Conservation (phyloP, 2,113 vertebrate genomes). For the Cervus canadensis region DNA sequence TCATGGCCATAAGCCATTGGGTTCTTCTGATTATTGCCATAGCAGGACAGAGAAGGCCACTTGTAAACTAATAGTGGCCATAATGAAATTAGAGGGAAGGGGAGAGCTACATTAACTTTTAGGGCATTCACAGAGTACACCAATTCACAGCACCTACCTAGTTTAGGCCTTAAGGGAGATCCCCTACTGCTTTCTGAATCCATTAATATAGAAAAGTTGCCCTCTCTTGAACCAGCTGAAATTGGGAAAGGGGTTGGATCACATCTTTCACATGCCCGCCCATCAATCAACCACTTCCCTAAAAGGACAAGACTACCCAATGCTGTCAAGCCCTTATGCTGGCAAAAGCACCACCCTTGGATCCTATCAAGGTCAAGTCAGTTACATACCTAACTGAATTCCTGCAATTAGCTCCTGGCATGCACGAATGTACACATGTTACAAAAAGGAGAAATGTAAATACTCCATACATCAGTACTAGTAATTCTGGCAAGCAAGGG, state of each 20-base stretch:
- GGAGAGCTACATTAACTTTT: not conserved
- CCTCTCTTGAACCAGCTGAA: not conserved
- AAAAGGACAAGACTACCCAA: not conserved
- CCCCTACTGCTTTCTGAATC: not conserved
- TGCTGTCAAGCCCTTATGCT: not conserved
- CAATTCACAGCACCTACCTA: not conserved
- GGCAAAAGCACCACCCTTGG: not conserved
- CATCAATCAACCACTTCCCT: not conserved
- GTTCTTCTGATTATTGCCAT: not conserved
- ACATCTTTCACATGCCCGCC: not conserved
- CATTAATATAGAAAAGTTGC: conserved; percentile 24
- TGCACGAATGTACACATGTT: not conserved
- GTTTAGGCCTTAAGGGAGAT: not conserved
- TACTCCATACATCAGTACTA: not conserved
- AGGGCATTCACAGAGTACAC: not conserved
- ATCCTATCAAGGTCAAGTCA: not conserved
- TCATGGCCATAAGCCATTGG: not conserved
- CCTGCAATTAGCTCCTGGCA: not conserved
- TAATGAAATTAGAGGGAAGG: not conserved
- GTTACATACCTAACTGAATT: not conserved
- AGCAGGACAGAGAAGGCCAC: not conserved
- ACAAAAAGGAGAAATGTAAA: conserved; percentile 2
- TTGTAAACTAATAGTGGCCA: not conserved
- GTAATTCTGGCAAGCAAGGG: not conserved
- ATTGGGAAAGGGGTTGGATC: not conserved